Evolutionary conservation across 92 coral and sea anemone species (phyloP).

Genomic region (Galaxea fascicularis): DNA sequence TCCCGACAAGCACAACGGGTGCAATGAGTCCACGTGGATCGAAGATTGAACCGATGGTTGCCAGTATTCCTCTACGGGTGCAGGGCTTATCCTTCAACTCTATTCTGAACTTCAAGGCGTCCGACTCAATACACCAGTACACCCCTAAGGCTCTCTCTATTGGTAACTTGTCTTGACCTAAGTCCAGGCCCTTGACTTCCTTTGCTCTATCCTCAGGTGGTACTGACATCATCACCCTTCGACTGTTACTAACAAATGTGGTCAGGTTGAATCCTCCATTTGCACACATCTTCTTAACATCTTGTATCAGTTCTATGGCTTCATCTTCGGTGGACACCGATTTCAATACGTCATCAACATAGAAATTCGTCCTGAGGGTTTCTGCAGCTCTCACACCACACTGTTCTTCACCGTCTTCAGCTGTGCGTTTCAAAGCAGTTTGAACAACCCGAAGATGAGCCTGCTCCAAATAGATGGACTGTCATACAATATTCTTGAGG

Average conservation of each 20-base stretch:
- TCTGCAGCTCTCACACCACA: not conserved
- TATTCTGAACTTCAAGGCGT: conserved; percentile 42
- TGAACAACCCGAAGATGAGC: not conserved
- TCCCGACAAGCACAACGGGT: not conserved
- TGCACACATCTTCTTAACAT: conserved; percentile 26
- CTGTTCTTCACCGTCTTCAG: not conserved
- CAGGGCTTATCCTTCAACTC: conserved; percentile 51
- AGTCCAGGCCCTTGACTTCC: conserved; percentile 36
- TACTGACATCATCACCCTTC: conserved; percentile 38
- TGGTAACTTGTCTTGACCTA: conserved; percentile 54
- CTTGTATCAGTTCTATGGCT: not conserved
- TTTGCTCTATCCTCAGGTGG: conserved; percentile 59
- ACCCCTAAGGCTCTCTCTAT: conserved; percentile 52
- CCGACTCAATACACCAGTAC: conserved; percentile 54
- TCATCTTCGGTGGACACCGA: no score
- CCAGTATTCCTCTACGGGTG: not conserved
- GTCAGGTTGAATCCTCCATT: conserved; percentile 68
- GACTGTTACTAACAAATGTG: conserved; percentile 55
- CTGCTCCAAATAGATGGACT: not conserved
- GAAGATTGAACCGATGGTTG: not conserved
- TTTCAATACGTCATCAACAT: no score
- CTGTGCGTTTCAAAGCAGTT: not conserved
- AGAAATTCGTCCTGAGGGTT: not conserved
- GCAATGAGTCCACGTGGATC: not conserved
- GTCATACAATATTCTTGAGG: no score